Conservation (phyloP, 2,797 vertebrate genomes). For the Crax fasciolata region DNA sequence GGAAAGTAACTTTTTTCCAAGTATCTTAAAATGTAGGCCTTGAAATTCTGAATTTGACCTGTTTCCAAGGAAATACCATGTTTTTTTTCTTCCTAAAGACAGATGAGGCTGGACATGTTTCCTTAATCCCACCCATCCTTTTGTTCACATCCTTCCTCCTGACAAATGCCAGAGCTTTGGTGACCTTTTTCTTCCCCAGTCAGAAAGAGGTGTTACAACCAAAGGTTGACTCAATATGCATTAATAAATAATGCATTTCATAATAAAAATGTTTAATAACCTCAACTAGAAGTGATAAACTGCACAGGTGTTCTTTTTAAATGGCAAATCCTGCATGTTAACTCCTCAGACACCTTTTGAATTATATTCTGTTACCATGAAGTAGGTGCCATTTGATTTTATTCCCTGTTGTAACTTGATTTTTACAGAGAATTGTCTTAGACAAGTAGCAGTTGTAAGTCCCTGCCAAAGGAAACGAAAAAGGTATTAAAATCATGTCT, state of each 20-base stretch:
- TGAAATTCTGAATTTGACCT: not conserved
- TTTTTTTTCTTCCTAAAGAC: not conserved
- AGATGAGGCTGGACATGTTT: not conserved
- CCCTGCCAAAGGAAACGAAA: not conserved
- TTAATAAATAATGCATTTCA: not conserved
- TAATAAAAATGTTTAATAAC: not conserved
- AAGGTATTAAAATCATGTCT: constrained; percentile 22
- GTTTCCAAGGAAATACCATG: not conserved
- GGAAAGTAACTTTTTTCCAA: not conserved
- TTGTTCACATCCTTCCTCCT: not conserved
- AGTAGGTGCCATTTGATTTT: not conserved
- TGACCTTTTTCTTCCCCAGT: not conserved
- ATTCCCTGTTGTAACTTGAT: not conserved
- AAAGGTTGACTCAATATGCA: not conserved
- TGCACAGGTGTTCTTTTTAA: not conserved
- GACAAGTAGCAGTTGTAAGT: not conserved
- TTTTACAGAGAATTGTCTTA: constrained; percentile 15
- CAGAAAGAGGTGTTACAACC: not conserved
- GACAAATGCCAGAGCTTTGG: not conserved
- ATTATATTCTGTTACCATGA: not conserved
- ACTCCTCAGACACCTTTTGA: not conserved
- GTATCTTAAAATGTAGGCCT: not conserved
- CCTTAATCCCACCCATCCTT: not conserved
- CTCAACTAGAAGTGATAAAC: not conserved
- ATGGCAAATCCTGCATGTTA: not conserved